These are phyloP conservation scores for Meloidogyne exigua DNA, from an alignment of 1,140 invertebrate genomes.

Conservation along the genomic window DNA sequence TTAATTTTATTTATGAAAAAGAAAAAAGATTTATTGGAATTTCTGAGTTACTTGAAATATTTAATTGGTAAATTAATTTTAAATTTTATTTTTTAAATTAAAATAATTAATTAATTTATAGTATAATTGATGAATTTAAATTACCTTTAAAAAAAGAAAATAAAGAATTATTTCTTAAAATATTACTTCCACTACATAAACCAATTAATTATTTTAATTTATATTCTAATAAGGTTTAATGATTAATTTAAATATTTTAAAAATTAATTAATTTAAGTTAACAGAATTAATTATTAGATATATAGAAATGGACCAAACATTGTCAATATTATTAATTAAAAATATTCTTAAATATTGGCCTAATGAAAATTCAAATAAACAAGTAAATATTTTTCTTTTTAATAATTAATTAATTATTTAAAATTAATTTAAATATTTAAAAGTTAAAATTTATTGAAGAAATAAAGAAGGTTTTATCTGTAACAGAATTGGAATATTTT, in stretches of 20 bases:
- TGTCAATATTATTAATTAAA: not conserved
- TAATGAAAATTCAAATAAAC: constrained; percentile 8
- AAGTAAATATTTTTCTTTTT: constrained; percentile 1
- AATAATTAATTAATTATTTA: not conserved
- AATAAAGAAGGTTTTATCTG: not conserved
- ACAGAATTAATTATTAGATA: not conserved
- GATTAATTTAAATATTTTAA: not conserved
- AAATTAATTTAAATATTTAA: not conserved
- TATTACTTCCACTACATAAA: constrained; percentile 24
- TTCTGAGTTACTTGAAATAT: constrained; percentile 1
- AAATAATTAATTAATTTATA: not conserved
- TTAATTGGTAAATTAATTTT: not conserved
- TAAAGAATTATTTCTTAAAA: constrained; percentile 9
- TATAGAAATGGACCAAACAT: constrained; percentile 6
- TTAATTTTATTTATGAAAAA: constrained; percentile 12
- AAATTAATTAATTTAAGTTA: constrained; percentile 3
- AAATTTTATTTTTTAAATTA: too few relatives aligned
- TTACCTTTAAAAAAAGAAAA: constrained; percentile 14
- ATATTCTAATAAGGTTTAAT: not conserved
- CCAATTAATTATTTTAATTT: not conserved
- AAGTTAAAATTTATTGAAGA: constrained; percentile 16
- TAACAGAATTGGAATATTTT: constrained; percentile 8
- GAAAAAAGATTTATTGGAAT: constrained; percentile 9
- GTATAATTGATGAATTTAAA: constrained; percentile 17
- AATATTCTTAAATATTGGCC: constrained; percentile 18